phyloP scores from a whole-genome alignment of 2,797 vertebrate genomes.

The Xenopus petersii region DNA sequence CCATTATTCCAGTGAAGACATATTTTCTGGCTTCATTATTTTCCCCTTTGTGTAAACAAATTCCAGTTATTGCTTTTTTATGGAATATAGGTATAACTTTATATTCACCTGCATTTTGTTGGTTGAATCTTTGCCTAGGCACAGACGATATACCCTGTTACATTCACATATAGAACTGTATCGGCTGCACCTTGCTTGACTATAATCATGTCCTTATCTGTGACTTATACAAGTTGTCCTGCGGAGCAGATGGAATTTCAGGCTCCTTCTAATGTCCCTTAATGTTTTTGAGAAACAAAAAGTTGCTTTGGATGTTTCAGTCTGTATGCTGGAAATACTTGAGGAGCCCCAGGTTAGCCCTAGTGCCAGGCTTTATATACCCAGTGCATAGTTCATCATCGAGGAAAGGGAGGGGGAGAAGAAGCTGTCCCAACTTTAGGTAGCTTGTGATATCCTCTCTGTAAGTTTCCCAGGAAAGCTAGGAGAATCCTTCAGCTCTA shows the following conservation, averaged over 20 bases:
- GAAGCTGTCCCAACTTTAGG: conserved; percentile 20
- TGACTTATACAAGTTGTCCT: conserved; percentile 25
- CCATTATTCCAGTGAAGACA: neutral
- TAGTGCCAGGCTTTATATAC: conserved; percentile 27
- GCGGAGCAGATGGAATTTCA: conserved; percentile 1
- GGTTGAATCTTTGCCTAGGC: conserved; percentile 29
- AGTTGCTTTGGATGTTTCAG: conserved; percentile 29
- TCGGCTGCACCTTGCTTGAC: conserved; percentile 15
- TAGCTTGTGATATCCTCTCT: conserved; percentile 10
- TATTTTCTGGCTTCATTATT: neutral
- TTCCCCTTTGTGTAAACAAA: neutral
- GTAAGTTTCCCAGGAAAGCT: conserved; percentile 9
- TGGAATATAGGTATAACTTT: conserved; percentile 10
- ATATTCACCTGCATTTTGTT: conserved; percentile 39
- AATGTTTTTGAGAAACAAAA: conserved; percentile 19
- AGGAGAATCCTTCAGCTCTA: conserved; percentile 1
- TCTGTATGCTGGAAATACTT: conserved; percentile 22
- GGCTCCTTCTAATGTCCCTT: neutral
- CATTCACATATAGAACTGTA: conserved; percentile 20
- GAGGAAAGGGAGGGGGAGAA: neutral
- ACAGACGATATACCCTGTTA: conserved; percentile 34
- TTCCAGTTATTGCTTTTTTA: conserved; percentile 25
- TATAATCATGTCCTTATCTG: neutral
- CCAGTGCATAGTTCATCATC: conserved; percentile 1
- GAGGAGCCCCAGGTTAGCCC: conserved; percentile 7